phyloP scores from a whole-genome alignment of 30 jellyfish, hydroid and myxozoan species.

The Nemopilema nomurai region DNA sequence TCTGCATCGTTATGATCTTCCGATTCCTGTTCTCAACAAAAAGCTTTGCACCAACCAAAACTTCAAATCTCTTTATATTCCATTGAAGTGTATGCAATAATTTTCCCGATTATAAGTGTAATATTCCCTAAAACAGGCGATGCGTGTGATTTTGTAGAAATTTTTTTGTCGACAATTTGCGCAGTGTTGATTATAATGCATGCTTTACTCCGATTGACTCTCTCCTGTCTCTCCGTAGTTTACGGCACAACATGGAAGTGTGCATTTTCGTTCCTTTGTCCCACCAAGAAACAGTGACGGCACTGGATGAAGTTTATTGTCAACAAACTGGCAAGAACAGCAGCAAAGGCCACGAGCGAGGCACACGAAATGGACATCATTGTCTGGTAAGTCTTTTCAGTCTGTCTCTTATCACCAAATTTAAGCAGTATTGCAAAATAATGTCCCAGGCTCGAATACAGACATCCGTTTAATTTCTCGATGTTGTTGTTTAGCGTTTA shows the following conservation, averaged over 20 bases:
- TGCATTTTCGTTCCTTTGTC: constrained; percentile 34
- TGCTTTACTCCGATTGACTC: neutral
- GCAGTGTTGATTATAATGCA: neutral
- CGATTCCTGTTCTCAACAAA: no score
- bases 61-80: no score
- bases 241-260: constrained; percentile 42
- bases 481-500: neutral
- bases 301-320: constrained; percentile 12
- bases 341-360: constrained; percentile 25
- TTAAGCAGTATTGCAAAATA: no score
- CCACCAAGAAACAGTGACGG: constrained; percentile 31
- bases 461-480: neutral
- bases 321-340: constrained; percentile 30
- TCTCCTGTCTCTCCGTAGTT: neutral
- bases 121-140: no score
- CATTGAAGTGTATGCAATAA: no score
- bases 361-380: constrained; percentile 31
- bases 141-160: no score
- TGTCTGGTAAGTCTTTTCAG: neutral
- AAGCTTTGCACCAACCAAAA: no score
- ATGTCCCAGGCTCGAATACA: neutral
- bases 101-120: no score
- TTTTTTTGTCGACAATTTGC: no score
- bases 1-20: no score
- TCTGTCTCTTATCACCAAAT: neutral